These are phyloP conservation scores for Uropetala carovei DNA, from an alignment of 2,888 invertebrate genomes.

Conservation along the genomic window DNA sequence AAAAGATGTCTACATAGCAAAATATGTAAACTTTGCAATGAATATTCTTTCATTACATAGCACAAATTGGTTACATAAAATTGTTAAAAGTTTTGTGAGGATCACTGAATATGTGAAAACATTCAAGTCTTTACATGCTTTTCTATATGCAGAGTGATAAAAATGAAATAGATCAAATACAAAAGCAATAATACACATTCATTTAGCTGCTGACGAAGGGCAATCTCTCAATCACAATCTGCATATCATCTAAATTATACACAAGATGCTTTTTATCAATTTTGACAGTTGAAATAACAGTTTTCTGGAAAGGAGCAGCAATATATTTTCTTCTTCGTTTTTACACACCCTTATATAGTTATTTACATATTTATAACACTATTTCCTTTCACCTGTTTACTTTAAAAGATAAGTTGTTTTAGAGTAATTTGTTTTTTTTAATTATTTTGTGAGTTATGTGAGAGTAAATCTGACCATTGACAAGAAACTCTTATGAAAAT, in stretches of 20 bases:
- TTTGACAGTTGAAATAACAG: not conserved
- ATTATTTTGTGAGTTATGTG: slow-evolving; percentile 23
- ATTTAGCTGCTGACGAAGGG: slow-evolving; percentile 17
- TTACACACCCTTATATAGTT: not conserved
- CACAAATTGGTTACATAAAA: not conserved
- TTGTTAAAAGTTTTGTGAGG: not conserved
- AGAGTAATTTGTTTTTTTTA: not conserved
- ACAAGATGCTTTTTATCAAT: not conserved
- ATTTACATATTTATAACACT: not conserved
- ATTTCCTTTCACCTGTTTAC: not conserved
- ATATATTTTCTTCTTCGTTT: not conserved
- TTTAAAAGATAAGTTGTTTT: not conserved
- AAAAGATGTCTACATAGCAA: not conserved
- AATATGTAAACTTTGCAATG: not conserved
- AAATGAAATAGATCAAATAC: not conserved
- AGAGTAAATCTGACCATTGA: slow-evolving; percentile 41
- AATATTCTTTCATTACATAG: not conserved
- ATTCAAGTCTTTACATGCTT: not conserved
- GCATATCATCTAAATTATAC: not conserved
- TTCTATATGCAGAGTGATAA: not conserved
- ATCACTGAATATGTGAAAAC: not conserved
- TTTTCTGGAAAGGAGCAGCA: not conserved
- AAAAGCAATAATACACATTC: not conserved
- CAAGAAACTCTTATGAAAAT: slow-evolving; percentile 59
- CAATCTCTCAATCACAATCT: not conserved